Evolutionary conservation across 2,113 vertebrate species (phyloP).

Genomic region (Calidris pygmaea): DNA sequence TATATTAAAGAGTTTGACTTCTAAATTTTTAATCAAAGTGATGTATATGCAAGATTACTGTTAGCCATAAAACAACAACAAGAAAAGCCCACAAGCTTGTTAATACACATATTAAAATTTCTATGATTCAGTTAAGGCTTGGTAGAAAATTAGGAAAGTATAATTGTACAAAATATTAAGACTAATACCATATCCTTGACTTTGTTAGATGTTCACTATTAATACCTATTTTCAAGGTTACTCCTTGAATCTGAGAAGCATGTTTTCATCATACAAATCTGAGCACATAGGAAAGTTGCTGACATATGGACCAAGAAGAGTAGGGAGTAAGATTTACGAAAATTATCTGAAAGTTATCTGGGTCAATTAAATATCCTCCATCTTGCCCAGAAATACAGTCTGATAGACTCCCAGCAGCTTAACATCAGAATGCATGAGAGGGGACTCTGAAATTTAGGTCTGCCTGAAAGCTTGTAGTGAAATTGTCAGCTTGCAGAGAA

Average conservation of each 20-base stretch:
- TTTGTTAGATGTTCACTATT: not conserved
- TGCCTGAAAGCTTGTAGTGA: not conserved
- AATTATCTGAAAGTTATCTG: not conserved
- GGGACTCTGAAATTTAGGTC: not conserved
- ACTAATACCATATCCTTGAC: not conserved
- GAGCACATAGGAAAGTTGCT: not conserved
- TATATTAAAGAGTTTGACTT: not conserved
- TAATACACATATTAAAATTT: not conserved
- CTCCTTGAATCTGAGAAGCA: not conserved
- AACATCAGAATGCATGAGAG: not conserved
- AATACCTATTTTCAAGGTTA: not conserved
- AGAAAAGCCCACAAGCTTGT: not conserved
- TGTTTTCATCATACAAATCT: not conserved
- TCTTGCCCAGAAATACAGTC: not conserved
- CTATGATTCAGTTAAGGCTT: no score
- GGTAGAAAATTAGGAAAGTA: no score
- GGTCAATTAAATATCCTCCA: not conserved
- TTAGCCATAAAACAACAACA: not conserved
- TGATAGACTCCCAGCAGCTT: not conserved
- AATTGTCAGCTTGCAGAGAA: not conserved
- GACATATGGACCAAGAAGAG: not conserved
- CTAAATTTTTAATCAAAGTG: conserved; percentile 12
- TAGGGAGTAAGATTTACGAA: not conserved
- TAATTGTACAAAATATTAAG: not conserved
- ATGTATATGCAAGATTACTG: not conserved